Evolutionary conservation across 2,888 invertebrate species (phyloP).

Genomic region (Tetragnatha montana): DNA sequence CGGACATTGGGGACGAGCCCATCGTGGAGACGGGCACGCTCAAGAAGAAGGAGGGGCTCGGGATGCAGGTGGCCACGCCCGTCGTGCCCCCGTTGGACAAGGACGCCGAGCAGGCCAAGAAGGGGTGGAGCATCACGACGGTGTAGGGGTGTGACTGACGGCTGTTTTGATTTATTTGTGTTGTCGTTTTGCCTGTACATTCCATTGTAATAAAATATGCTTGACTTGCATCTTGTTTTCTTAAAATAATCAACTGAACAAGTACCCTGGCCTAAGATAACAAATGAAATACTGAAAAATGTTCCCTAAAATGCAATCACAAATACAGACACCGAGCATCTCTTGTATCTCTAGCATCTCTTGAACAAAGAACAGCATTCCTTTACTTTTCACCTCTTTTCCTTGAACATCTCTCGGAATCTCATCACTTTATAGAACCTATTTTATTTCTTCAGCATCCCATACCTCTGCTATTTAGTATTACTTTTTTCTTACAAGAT

Average conservation of each 20-base stretch:
- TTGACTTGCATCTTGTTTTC: neutral
- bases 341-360: no score
- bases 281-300: neutral
- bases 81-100: slow-evolving; percentile 55
- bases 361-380: no score
- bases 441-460: no score
- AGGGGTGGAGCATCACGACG: slow-evolving; percentile 70
- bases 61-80: slow-evolving; percentile 63
- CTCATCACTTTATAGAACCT: no score
- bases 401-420: no score
- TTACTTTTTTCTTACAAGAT: no score
- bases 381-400: neutral
- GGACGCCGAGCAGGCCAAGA: slow-evolving; percentile 52
- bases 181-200: slow-evolving; percentile 21
- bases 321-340: no score
- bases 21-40: slow-evolving; percentile 8
- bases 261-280: neutral
- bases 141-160: slow-evolving; percentile 39
- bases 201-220: slow-evolving; percentile 45
- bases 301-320: neutral
- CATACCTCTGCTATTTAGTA: no score
- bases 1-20: slow-evolving; percentile 64
- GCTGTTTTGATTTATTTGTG: neutral
- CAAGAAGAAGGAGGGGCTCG: slow-evolving; percentile 49
- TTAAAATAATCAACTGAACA: neutral